Conservation (phyloP, 37 sponge, comb jelly and placozoan genomes). For the Halichondria panicea region DNA sequence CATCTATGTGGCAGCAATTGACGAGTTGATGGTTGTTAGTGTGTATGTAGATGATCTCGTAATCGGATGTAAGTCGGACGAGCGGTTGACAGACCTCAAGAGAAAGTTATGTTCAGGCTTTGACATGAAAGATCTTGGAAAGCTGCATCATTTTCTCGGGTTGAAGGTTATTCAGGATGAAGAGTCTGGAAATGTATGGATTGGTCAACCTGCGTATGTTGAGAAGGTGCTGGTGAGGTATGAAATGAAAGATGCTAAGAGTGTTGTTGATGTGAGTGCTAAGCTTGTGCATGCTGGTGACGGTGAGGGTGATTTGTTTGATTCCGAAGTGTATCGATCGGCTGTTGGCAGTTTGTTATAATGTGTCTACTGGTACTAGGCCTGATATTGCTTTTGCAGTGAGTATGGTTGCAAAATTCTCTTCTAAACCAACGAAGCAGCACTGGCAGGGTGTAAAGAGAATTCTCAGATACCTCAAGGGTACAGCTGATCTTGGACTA, state of each 20-base stretch:
- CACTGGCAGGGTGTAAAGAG: constrained; percentile 43
- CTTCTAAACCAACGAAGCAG: constrained; percentile 10
- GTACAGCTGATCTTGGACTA: constrained; percentile 25
- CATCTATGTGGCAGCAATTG: constrained; percentile 27
- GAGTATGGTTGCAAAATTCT: constrained; percentile 4
- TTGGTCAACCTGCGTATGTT: constrained; percentile 39
- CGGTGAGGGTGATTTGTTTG: not conserved
- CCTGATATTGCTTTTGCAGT: constrained; percentile 41
- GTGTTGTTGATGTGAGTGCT: constrained; percentile 14
- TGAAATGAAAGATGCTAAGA: constrained; percentile 27
- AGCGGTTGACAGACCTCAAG: constrained; percentile 43
- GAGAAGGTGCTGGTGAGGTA: constrained; percentile 11
- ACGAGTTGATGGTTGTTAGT: constrained; percentile 24
- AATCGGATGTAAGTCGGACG: constrained; percentile 21
- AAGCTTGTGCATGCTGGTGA: constrained; percentile 26
- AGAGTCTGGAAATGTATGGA: constrained; percentile 6
- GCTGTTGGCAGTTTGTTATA: constrained; percentile 40
- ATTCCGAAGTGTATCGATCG: constrained; percentile 27
- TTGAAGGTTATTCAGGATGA: constrained; percentile 30
- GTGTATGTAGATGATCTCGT: constrained; percentile 67
- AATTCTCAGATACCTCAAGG: constrained; percentile 41
- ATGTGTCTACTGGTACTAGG: constrained; percentile 25
- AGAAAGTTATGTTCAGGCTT: constrained; percentile 3
- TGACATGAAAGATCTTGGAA: constrained; percentile 40
- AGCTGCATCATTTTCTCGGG: constrained; percentile 33